Base-by-base conservation (phyloP, 2,797 vertebrate genomes). In the Echeneis naucrates region DNA sequence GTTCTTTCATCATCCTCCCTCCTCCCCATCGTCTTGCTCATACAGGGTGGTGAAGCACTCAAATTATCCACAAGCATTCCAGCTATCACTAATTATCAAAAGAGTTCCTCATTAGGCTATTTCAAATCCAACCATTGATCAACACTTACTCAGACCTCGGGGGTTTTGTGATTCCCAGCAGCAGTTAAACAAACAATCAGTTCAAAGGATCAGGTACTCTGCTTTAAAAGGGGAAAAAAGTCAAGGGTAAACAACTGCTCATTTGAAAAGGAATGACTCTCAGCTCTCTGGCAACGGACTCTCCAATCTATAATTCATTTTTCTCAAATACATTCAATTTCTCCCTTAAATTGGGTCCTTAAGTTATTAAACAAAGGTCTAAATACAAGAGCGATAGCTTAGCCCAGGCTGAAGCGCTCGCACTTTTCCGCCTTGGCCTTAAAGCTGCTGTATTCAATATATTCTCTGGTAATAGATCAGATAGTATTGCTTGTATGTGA, bases 51-150 rank as follows among this genome's bases (percentile, higher is more conserved):
- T 75, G 60, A 85, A 86, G 81, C 91, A 68, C 92, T 94, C 90
- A 94, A 96, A 96, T 96, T 95, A 95, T 94, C 90, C 92, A 90
- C 92, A 90, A 94, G 92, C 84, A 92, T 93, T 89, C 90, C 75
- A 80, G 93, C 94, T 95, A 94, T 80, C 71, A 85, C 82, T 61
- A 96, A 95, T 88, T 72, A 92, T 93, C 91, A 90, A 93, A 95
- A 92, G 92, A 93, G 90, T 92, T 95, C 93, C 95, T 96, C 93
- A 94, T 95, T 95, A 96, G 91, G 90, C 92, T 92, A 94, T 92
- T 93, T 94, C 92, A 93, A 95, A 94, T 93, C 91, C 87, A 90
- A 87, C 91, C 92, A 95, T 95, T 95, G 91, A 94, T 94, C 93
- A 95, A 92, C 81, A 90, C 93, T 94, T 92, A 88, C 93, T 92